A percentile compares a stretch with the other conserved stretches of the same genome.
These are phyloP conservation scores for Dryadula phaetusa DNA, from an alignment of 2,888 invertebrate species.

Conservation along the genomic window DNA sequence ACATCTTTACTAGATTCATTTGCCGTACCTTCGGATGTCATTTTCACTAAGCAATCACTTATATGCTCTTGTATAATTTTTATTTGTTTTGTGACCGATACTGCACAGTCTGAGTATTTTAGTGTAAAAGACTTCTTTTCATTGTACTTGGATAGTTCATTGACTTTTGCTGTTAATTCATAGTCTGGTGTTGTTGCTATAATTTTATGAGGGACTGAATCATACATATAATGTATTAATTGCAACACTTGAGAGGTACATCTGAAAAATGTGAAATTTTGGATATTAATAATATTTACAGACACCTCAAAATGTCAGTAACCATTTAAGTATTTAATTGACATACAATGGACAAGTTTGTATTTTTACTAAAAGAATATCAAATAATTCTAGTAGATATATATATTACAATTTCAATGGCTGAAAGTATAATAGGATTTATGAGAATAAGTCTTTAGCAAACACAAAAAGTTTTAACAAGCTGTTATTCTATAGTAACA, in stretches of 20 bases:
- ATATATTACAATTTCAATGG: no score
- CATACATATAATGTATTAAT: slow-evolving; percentile 71
- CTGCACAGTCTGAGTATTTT: slow-evolving; percentile 54
- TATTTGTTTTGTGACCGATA: slow-evolving; percentile 60
- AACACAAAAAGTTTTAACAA: no score
- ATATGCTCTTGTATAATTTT: slow-evolving; percentile 60
- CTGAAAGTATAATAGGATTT: no score
- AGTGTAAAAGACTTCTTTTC: slow-evolving; percentile 47
- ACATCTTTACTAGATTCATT: slow-evolving; percentile 56
- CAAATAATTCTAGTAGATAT: no score
- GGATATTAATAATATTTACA: neutral
- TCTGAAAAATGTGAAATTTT: slow-evolving; percentile 58
- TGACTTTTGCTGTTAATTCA: slow-evolving; percentile 54
- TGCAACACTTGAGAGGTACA: slow-evolving; percentile 62
- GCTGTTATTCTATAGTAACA: no score
- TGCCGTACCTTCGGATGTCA: slow-evolving; percentile 49
- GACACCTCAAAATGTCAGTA: neutral
- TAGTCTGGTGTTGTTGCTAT: slow-evolving; percentile 59
- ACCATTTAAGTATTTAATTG: neutral
- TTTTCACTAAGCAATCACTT: slow-evolving; percentile 63
- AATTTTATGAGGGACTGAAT: slow-evolving; percentile 64
- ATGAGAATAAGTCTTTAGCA: no score
- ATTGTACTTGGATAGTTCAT: slow-evolving; percentile 50
- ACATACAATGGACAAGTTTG: neutral
- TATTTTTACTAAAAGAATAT: no score